Evolutionary conservation across 2,113 vertebrate species (phyloP).

Genomic region (Struthidea cinerea): DNA sequence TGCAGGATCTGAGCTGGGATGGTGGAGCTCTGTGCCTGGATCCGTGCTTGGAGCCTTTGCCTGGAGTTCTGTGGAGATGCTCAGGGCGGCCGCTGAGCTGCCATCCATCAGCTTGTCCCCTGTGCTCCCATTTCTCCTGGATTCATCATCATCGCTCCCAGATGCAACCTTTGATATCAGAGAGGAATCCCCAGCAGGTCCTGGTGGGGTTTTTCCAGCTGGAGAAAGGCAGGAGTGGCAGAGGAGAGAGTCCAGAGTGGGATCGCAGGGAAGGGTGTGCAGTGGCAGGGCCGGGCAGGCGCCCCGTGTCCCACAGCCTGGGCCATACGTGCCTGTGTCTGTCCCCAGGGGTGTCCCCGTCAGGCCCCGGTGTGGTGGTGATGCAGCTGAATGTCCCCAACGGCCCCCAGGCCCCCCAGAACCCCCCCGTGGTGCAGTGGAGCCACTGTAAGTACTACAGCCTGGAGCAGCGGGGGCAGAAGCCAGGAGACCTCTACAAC

Average conservation of each 20-base stretch:
- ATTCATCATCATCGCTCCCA: neutral
- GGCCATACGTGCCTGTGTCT: neutral
- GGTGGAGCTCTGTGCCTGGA: neutral
- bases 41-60: neutral
- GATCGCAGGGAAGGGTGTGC: rapidly evolving
- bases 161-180: neutral
- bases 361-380: slow-evolving; percentile 90
- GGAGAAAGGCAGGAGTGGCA: neutral
- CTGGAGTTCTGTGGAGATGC: neutral
- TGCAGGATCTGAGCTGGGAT: neutral
- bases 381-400: slow-evolving; percentile 97
- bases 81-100: neutral
- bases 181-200: neutral
- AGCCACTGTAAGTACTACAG: slow-evolving; percentile 98
- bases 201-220: neutral
- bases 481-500: slow-evolving; percentile 89
- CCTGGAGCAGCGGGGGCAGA: slow-evolving; percentile 91
- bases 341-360: slow-evolving; percentile 85
- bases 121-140: neutral
- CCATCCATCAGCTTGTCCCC: neutral
- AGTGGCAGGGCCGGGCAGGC: neutral
- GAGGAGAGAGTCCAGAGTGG: neutral
- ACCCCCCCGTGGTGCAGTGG: slow-evolving; percentile 92
- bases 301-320: neutral
- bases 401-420: slow-evolving; percentile 84